Conservation (phyloP, 2,797 vertebrate species). For the Echeneis naucrates region DNA sequence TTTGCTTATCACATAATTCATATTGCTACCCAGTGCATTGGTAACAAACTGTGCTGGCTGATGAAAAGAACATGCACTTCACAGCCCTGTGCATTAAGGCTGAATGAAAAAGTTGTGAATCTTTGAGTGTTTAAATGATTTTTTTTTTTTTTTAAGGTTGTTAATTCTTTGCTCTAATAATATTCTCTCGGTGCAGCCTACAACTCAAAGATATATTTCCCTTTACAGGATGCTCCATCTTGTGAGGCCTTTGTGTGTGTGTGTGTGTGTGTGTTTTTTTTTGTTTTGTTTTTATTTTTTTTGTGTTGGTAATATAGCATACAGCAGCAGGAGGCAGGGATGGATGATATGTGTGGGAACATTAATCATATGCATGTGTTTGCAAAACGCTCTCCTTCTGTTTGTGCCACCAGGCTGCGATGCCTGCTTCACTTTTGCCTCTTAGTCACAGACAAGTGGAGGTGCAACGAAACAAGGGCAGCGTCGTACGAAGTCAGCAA, state of each 20-base stretch:
- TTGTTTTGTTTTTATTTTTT: constrained; percentile 45
- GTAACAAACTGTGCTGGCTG: constrained; percentile 51
- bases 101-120: constrained; percentile 59
- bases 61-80: constrained; percentile 53
- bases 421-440: constrained; percentile 58
- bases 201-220: constrained; percentile 63
- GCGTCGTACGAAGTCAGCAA: constrained; percentile 51
- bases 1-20: constrained; percentile 76
- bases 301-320: constrained; percentile 56
- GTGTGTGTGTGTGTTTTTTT: too few species aligned
- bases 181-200: constrained; percentile 30
- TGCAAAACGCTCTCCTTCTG: constrained; percentile 69
- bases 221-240: constrained; percentile 63
- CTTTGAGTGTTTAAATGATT: constrained; percentile 47
- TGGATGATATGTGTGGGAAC: constrained; percentile 69
- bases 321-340: constrained; percentile 66
- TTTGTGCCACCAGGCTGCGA: constrained; percentile 58
- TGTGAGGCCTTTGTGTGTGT: constrained; percentile 57
- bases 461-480: constrained; percentile 61
- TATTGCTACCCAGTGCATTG: constrained; percentile 35
- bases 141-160: constrained; percentile 57
- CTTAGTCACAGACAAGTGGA: constrained; percentile 52
- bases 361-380: constrained; percentile 83
- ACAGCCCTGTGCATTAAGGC: constrained; percentile 31
- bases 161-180: constrained; percentile 60